Conservation (phyloP, 2,113 vertebrate genomes). For the Hucho hucho region DNA sequence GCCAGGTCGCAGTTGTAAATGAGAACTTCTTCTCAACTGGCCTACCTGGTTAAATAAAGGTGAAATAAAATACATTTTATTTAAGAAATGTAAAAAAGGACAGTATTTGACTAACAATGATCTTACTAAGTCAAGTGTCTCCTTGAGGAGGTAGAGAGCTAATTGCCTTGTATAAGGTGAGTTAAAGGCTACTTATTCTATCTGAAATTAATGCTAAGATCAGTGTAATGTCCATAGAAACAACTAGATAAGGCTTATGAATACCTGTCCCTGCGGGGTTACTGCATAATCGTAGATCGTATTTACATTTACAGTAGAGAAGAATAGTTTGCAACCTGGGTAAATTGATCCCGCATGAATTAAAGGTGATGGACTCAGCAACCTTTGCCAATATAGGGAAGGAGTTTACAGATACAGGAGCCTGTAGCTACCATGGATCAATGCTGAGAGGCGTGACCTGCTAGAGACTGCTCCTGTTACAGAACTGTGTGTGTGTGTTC, state of each 20-base stretch:
- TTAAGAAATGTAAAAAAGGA: too few relatives aligned
- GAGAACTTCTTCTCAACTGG: too few relatives aligned
- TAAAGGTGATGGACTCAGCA: conserved; percentile 30
- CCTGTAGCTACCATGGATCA: background rate
- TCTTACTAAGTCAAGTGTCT: background rate
- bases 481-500: background rate
- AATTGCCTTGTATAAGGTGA: conserved; percentile 3
- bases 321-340: conserved; percentile 26
- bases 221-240: background rate
- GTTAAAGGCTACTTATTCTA: conserved; percentile 8
- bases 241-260: background rate
- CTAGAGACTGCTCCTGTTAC: background rate
- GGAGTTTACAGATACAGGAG: background rate
- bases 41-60: too few relatives aligned
- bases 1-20: too few relatives aligned
- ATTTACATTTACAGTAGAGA: background rate
- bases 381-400: conserved; percentile 11
- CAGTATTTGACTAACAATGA: conserved; percentile 25
- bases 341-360: conserved; percentile 42
- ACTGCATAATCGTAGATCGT: background rate
- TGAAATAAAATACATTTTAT: too few relatives aligned
- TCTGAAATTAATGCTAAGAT: background rate
- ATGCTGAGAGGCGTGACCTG: background rate
- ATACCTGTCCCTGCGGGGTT: background rate
- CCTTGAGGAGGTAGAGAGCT: conserved; percentile 2